Percentiles rank a stretch among this genome's conserved stretches.
Evolutionary conservation across 2,888 invertebrate species (phyloP).

Genomic region (Hirtodrosophila cameraria): DNA sequence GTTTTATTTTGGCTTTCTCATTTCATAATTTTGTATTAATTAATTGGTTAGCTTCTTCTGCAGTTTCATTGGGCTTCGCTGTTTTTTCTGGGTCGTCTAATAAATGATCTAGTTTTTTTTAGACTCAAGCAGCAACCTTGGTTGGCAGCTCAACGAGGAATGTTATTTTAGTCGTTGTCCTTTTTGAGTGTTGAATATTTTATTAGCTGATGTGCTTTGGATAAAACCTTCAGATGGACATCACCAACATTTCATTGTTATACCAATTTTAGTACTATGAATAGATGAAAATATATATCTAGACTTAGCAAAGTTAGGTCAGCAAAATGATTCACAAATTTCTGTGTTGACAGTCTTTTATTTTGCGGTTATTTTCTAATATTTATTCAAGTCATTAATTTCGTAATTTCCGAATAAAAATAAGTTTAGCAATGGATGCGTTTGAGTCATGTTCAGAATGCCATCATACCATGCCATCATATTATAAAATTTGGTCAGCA

Average conservation of each 20-base stretch:
- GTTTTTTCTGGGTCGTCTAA: conserved; percentile 45
- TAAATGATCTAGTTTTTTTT: conserved; percentile 54
- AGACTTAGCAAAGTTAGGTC: neutral
- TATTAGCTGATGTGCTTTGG: conserved; percentile 22
- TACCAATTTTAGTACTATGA: neutral
- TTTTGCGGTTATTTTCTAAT: neutral
- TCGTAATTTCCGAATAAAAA: conserved; percentile 21
- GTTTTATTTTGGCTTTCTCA: conserved; percentile 20
- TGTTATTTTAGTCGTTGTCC: conserved; percentile 1
- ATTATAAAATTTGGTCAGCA: neutral
- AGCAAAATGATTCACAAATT: conserved; percentile 32
- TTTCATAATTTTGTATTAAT: conserved; percentile 69
- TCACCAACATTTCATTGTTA: conserved; percentile 5
- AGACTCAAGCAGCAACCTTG: conserved; percentile 39
- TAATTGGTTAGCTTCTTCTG: conserved; percentile 55
- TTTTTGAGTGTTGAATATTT: conserved; percentile 17
- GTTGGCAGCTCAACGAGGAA: neutral
- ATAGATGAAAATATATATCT: too few species aligned
- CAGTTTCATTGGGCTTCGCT: conserved; percentile 31
- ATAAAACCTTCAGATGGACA: conserved; percentile 9
- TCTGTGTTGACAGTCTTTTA: conserved; percentile 2
- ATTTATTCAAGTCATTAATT: conserved; percentile 9
- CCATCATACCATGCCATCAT: conserved; percentile 12
- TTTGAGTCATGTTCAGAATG: conserved; percentile 44
- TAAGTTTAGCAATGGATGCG: conserved; percentile 5